phyloP scores from a whole-genome alignment of 2,797 vertebrate genomes.

The Macropus fuliginosus region DNA sequence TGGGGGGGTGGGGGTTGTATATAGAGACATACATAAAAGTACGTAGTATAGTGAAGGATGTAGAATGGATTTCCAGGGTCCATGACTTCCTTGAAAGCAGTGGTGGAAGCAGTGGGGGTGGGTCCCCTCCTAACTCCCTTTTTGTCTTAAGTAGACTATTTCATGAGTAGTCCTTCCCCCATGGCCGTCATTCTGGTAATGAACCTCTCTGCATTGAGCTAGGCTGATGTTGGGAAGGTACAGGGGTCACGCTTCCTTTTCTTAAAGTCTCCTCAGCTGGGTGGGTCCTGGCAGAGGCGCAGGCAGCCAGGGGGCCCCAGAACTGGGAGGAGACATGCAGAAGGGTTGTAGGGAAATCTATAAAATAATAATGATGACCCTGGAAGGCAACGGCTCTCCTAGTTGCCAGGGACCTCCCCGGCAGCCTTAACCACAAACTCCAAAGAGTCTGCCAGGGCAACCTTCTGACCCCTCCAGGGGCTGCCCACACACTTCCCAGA shows the following conservation, averaged over 20 bases:
- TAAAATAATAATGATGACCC: not conserved
- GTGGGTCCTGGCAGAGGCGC: not conserved
- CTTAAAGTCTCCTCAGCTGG: not conserved
- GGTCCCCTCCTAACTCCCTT: not conserved
- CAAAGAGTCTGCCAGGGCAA: not conserved
- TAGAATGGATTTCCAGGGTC: not conserved
- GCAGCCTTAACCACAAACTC: not conserved
- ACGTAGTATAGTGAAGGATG: not conserved
- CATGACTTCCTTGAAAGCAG: not conserved
- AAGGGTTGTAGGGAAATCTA: not conserved
- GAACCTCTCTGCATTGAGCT: not conserved
- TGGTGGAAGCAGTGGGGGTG: not conserved
- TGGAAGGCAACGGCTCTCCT: not conserved
- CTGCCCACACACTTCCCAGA: not conserved
- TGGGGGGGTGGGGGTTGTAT: too few species aligned
- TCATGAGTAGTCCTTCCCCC: not conserved
- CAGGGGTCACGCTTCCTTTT: not conserved
- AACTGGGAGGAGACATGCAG: not conserved
- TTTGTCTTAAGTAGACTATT: not conserved
- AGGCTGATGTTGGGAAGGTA: not conserved
- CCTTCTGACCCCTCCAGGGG: not conserved
- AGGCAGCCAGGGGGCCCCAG: not conserved
- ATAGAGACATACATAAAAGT: not conserved
- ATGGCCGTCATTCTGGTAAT: not conserved
- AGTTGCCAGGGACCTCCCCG: not conserved